A percentile compares a stretch with the other conserved stretches of the same genome.
phyloP scores from a whole-genome alignment of 2,888 invertebrate genomes.

The Calliphora vomitoria region DNA sequence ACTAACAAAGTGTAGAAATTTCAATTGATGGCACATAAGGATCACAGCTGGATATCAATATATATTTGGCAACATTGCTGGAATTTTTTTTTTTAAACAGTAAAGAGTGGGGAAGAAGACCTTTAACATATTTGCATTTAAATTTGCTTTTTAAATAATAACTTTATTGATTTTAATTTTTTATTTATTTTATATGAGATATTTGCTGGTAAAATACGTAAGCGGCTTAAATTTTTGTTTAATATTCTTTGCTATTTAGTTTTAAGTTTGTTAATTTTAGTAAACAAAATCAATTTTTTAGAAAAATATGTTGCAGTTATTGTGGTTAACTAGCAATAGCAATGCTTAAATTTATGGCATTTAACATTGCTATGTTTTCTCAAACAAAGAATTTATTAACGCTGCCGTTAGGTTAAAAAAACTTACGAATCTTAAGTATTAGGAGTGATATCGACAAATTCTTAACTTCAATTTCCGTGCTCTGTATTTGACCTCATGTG shows the following conservation, averaged over 20 bases:
- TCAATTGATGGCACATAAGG: neutral
- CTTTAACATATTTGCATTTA: neutral
- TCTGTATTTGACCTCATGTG: too few relatives aligned
- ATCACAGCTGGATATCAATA: constrained; percentile 28
- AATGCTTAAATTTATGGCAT: too few relatives aligned
- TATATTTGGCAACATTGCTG: neutral
- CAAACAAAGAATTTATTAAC: too few relatives aligned
- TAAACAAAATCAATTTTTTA: neutral
- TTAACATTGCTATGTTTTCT: too few relatives aligned
- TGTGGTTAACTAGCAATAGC: too few relatives aligned
- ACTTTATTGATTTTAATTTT: neutral
- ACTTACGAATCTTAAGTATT: too few relatives aligned
- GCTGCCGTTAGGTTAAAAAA: too few relatives aligned
- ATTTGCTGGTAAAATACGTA: neutral
- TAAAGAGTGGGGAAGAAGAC: neutral
- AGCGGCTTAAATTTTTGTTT: neutral
- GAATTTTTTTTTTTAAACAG: neutral
- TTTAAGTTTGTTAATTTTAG: neutral
- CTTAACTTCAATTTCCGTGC: too few relatives aligned
- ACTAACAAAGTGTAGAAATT: constrained; percentile 21
- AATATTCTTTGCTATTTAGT: neutral
- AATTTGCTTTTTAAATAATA: neutral
- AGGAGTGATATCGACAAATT: too few relatives aligned
- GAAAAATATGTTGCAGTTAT: neutral
- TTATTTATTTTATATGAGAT: neutral